Evolutionary conservation across 2,888 invertebrate species (phyloP).

Genomic region (Cordilura impudica): DNA sequence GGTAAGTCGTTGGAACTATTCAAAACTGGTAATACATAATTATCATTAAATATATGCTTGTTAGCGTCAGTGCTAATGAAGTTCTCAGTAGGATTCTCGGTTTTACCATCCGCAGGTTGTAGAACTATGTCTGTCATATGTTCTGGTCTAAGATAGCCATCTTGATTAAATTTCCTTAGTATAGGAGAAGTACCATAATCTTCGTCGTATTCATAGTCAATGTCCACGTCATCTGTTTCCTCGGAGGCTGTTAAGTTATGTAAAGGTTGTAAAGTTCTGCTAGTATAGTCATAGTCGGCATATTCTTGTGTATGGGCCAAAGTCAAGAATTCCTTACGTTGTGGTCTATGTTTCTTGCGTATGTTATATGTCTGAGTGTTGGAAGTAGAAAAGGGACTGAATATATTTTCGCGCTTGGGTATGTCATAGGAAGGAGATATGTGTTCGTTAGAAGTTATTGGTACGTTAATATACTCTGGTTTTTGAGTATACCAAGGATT

Average conservation of each 20-base stretch:
- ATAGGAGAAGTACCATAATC: conserved; percentile 59
- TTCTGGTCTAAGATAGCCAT: conserved; percentile 74
- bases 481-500: conserved; percentile 64
- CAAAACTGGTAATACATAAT: conserved; percentile 73
- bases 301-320: conserved; percentile 34
- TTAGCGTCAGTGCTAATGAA: conserved; percentile 1
- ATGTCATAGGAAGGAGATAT: conserved; percentile 66
- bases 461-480: conserved; percentile 57
- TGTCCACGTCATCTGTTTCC: conserved; percentile 67
- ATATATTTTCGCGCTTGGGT: conserved; percentile 65
- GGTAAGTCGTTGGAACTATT: conserved; percentile 63
- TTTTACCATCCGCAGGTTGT: conserved; percentile 47
- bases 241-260: conserved; percentile 52
- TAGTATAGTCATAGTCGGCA: conserved; percentile 67
- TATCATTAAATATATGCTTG: conserved; percentile 67
- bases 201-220: conserved; percentile 65
- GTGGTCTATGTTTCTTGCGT: conserved; percentile 52
- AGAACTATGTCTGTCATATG: conserved; percentile 67
- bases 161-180: conserved; percentile 68
- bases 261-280: conserved; percentile 61
- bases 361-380: conserved; percentile 63
- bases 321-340: conserved; percentile 67
- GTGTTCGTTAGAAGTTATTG: conserved; percentile 59
- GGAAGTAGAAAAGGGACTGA: conserved; percentile 69
- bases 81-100: conserved; percentile 33